Conservation (phyloP, 2,113 vertebrate species). For the Acanthochromis polyacanthus region DNA sequence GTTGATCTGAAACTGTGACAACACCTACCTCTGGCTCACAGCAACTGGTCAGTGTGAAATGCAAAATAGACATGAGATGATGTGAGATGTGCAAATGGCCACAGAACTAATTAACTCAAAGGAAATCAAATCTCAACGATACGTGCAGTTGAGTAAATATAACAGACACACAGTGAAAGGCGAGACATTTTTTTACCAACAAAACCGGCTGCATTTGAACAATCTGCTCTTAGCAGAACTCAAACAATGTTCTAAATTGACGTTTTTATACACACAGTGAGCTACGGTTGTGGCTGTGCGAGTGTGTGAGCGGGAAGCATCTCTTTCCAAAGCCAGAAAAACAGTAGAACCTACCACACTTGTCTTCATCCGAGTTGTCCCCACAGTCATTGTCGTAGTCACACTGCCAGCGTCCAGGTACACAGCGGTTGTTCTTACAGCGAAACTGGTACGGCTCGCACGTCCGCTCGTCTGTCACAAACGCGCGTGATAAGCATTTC, state of each 20-base stretch:
- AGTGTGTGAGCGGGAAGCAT: neutral
- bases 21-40: conserved; percentile 95
- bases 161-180: conserved; percentile 49
- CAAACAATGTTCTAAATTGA: neutral
- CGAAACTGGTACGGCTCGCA: conserved; percentile 99
- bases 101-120: conserved; percentile 69
- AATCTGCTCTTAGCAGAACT: conserved; percentile 8
- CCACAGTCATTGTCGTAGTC: conserved; percentile 98
- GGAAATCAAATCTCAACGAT: conserved; percentile 48
- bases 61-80: conserved; percentile 94
- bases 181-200: conserved; percentile 26
- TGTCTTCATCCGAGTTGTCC: conserved; percentile 95
- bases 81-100: conserved; percentile 91
- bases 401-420: conserved; percentile 97
- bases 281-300: neutral
- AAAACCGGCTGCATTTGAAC: neutral
- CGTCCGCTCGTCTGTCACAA: conserved; percentile 91
- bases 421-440: conserved; percentile 97
- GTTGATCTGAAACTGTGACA: conserved; percentile 72
- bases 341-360: conserved; percentile 90
- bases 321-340: neutral
- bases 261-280: neutral
- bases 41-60: conserved; percentile 93
- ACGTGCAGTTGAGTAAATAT: conserved; percentile 22
- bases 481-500: neutral